A percentile compares a stretch with the other conserved stretches of the same genome.
phyloP scores from a whole-genome alignment of 2,113 vertebrate genomes.

The Cichladusa arquata region DNA sequence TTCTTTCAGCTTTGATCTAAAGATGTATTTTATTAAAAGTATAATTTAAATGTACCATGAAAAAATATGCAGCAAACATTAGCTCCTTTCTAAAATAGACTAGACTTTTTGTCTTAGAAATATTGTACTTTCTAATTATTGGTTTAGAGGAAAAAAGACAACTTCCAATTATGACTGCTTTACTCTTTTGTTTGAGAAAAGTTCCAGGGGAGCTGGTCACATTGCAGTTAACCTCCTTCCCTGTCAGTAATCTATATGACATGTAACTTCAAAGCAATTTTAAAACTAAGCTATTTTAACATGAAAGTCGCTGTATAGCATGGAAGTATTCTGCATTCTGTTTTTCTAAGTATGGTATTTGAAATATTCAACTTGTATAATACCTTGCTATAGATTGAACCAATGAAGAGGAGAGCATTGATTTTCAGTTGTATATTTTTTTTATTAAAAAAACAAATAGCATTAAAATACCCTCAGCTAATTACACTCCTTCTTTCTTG shows the following conservation, averaged over 20 bases:
- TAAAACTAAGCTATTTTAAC: conserved; percentile 49
- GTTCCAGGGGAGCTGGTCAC: conserved; percentile 44
- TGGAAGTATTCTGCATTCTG: conserved; percentile 41
- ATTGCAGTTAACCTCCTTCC: conserved; percentile 21
- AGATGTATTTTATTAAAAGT: conserved; percentile 85
- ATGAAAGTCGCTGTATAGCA: conserved; percentile 54
- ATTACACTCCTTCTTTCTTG: conserved; percentile 27
- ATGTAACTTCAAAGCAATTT: conserved; percentile 32
- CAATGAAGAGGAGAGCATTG: conserved; percentile 21
- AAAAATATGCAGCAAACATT: conserved; percentile 78
- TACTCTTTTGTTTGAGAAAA: conserved; percentile 38
- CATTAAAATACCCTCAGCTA: conserved; percentile 52
- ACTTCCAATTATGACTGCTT: conserved; percentile 66
- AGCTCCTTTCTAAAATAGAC: conserved; percentile 77
- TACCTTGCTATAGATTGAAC: conserved; percentile 38
- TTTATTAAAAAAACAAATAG: conserved; percentile 28
- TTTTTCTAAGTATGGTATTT: conserved; percentile 51
- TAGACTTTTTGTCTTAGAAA: conserved; percentile 77
- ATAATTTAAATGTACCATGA: conserved; percentile 83
- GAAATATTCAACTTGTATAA: conserved; percentile 47
- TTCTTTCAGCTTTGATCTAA: conserved; percentile 81
- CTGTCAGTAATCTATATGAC: conserved; percentile 29
- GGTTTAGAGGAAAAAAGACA: conserved; percentile 52
- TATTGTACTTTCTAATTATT: conserved; percentile 72
- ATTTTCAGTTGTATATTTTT: conserved; percentile 60